phyloP scores from a whole-genome alignment of 2,888 invertebrate species.

The Eurois occulta region DNA sequence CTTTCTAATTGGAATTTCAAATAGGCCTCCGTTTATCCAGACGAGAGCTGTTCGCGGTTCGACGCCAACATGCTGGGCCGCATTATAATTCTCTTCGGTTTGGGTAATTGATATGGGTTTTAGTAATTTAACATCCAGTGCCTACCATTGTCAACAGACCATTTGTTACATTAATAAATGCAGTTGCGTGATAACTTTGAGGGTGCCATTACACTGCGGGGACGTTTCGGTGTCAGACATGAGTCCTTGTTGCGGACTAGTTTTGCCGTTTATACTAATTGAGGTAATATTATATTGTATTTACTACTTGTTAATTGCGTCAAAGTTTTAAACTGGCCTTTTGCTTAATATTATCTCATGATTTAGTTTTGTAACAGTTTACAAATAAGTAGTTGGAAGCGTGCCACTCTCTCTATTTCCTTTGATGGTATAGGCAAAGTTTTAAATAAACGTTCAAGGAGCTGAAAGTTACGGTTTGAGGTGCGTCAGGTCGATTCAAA shows the following conservation, averaged over 20 bases:
- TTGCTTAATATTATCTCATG: constrained; percentile 9
- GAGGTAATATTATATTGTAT: constrained; percentile 30
- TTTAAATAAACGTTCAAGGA: constrained; percentile 34
- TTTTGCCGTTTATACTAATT: constrained; percentile 31
- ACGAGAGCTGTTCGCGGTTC: constrained; percentile 86
- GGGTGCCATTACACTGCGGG: constrained; percentile 25
- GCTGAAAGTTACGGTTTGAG: constrained; percentile 19
- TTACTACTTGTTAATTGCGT: constrained; percentile 21
- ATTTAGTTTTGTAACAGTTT: constrained; percentile 23
- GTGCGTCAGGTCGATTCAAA: constrained; percentile 7
- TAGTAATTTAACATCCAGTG: constrained; percentile 64
- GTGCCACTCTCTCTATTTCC: constrained; percentile 8
- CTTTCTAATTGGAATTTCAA: constrained; percentile 91
- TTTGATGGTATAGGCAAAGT: constrained; percentile 36
- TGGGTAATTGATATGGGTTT: constrained; percentile 79
- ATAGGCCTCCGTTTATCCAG: constrained; percentile 88
- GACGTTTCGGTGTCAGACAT: constrained; percentile 32
- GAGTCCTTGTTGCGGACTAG: constrained; percentile 17
- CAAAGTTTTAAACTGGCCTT: constrained; percentile 3
- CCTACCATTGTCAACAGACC: constrained; percentile 61
- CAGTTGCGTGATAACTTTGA: constrained; percentile 57
- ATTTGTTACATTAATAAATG: constrained; percentile 60
- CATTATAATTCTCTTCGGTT: constrained; percentile 79
- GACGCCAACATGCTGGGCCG: constrained; percentile 79
- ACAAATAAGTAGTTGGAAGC: constrained; percentile 13